phyloP scores from a whole-genome alignment of 2,797 vertebrate species.

The Micrastur ruficollis region DNA sequence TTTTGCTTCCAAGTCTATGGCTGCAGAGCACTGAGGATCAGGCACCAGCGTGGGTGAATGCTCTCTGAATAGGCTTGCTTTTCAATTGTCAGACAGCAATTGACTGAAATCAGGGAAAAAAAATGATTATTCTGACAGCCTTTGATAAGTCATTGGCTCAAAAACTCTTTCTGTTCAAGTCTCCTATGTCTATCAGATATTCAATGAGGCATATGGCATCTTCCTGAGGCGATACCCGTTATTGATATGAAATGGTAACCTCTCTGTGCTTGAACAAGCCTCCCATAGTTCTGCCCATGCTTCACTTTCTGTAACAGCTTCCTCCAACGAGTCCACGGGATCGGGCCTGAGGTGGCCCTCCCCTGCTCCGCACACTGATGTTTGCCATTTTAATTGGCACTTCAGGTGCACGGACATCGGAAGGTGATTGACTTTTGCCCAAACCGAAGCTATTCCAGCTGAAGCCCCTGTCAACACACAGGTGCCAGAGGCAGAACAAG shows the following conservation, averaged over 20 bases:
- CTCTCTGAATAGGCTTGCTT: conserved; percentile 41
- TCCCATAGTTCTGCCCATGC: not conserved
- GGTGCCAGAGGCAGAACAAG: not conserved
- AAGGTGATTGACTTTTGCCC: not conserved
- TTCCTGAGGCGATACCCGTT: not conserved
- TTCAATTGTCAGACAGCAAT: conserved; percentile 51
- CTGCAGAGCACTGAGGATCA: conserved; percentile 41
- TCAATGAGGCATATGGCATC: not conserved
- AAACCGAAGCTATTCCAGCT: not conserved
- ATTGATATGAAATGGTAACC: not conserved
- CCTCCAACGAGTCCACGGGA: not conserved
- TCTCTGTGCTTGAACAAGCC: not conserved
- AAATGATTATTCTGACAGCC: conserved; percentile 53
- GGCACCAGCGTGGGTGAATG: conserved; percentile 18
- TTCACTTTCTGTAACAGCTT: not conserved
- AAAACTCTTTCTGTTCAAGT: conserved; percentile 12
- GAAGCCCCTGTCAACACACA: not conserved
- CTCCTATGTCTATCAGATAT: conserved; percentile 11
- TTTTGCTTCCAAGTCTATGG: not conserved
- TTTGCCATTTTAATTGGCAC: not conserved
- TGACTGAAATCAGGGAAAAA: conserved; percentile 36
- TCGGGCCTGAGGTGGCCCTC: not conserved
- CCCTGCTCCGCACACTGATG: not conserved
- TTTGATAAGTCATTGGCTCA: conserved; percentile 49
- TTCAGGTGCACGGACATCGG: not conserved